Conservation (phyloP, 2,888 invertebrate genomes). For the Lissocephala sabroskyi region DNA sequence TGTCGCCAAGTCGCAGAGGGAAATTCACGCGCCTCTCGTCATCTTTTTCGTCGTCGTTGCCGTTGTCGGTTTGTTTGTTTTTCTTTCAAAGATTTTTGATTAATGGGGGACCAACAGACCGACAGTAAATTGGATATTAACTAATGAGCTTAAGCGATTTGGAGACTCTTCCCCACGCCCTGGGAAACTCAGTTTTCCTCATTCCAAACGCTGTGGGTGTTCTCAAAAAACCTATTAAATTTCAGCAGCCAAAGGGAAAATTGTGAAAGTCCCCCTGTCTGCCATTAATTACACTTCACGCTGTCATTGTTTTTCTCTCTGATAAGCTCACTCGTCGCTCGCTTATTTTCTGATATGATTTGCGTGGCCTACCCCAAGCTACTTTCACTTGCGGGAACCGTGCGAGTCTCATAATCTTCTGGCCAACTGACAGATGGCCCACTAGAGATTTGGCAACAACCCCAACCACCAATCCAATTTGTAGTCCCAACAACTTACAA, state of each 20-base stretch:
- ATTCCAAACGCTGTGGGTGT: constrained; percentile 17
- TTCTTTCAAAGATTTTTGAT: constrained; percentile 36
- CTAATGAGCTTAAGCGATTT: constrained; percentile 60
- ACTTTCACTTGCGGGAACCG: constrained; percentile 28
- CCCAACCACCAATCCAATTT: not conserved
- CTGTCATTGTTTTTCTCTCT: no score
- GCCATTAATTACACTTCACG: no score
- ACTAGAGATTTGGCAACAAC: constrained; percentile 18
- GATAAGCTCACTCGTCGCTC: no score
- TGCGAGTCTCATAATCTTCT: not conserved
- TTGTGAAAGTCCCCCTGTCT: constrained; percentile 41
- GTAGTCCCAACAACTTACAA: not conserved
- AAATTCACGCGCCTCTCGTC: constrained; percentile 1
- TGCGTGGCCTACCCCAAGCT: constrained; percentile 42
- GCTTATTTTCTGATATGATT: not conserved
- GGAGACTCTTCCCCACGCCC: constrained; percentile 7
- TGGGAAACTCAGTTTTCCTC: constrained; percentile 3
- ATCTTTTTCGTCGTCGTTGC: constrained; percentile 14
- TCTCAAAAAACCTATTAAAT: constrained; percentile 4
- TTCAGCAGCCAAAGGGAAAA: constrained; percentile 9
- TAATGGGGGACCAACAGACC: constrained; percentile 33
- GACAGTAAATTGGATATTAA: constrained; percentile 59
- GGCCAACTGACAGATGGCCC: not conserved
- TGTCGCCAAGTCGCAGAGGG: constrained; percentile 39
- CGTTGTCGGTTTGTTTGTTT: constrained; percentile 23